phyloP scores from a whole-genome alignment of 2,797 vertebrate genomes.

The Pangasius djambal region DNA sequence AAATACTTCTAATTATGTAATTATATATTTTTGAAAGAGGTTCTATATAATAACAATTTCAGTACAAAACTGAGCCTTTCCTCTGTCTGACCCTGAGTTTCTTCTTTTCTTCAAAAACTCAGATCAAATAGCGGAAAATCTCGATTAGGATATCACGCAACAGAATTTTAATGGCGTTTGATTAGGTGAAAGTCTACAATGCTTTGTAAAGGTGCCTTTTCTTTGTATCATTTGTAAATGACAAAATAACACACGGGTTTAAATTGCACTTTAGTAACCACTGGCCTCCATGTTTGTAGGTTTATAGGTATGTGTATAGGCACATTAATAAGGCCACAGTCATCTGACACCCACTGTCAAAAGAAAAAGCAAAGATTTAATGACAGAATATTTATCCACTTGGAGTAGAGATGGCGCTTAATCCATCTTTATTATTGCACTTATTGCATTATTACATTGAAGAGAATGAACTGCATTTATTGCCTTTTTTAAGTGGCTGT shows the following conservation, averaged over 20 bases:
- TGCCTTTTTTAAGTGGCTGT: conserved; percentile 37
- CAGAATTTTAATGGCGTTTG: background rate
- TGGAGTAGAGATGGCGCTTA: background rate
- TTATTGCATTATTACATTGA: conserved; percentile 12
- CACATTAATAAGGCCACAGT: background rate
- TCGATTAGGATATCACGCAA: background rate
- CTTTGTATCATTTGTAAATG: background rate
- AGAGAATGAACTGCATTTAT: conserved; percentile 22
- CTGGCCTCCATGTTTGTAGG: background rate
- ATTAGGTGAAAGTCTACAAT: background rate
- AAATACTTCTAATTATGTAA: background rate
- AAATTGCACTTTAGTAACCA: background rate
- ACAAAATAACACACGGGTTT: background rate
- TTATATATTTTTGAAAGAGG: background rate
- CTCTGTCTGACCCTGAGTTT: background rate
- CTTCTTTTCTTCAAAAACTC: background rate
- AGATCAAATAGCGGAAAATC: background rate
- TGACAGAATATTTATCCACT: conserved; percentile 2
- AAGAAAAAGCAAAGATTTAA: background rate
- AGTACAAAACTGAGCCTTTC: background rate
- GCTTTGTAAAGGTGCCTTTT: background rate
- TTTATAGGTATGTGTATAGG: background rate
- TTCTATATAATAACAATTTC: background rate
- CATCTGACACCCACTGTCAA: background rate
- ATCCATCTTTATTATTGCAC: conserved; percentile 19